A percentile compares a stretch with the other conserved stretches of the same genome.
phyloP scores from a whole-genome alignment of 2,113 vertebrate genomes.

The Tachysurus vachellii region DNA sequence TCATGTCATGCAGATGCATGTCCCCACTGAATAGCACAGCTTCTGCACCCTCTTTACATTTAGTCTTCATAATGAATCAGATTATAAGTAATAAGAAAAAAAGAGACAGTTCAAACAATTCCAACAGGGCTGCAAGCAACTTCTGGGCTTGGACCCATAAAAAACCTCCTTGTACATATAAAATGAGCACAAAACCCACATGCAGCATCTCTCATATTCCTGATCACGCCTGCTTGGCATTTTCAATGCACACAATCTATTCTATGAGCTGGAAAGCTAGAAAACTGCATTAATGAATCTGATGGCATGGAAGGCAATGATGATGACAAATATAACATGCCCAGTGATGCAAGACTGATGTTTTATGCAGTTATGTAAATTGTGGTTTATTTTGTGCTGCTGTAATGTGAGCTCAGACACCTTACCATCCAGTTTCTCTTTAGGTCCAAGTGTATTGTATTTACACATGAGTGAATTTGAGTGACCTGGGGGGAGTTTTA shows the following conservation, averaged over 20 bases:
- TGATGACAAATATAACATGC: not conserved
- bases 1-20: not conserved
- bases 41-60: not conserved
- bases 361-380: conserved; percentile 4
- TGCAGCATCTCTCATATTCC: not conserved
- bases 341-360: not conserved
- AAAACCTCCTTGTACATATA: not conserved
- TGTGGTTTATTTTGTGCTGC: not conserved
- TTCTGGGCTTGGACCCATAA: not conserved
- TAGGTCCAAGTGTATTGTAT: not conserved
- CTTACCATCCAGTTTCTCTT: not conserved
- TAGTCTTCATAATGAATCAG: too few species aligned
- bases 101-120: not conserved
- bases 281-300: not conserved
- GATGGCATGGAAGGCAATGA: not conserved
- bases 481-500: not conserved
- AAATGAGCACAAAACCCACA: too few species aligned
- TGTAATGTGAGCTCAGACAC: not conserved
- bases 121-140: not conserved
- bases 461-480: not conserved
- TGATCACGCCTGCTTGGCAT: not conserved
- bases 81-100: not conserved
- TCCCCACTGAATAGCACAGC: not conserved
- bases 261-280: not conserved
- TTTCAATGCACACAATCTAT: not conserved